phyloP scores from a whole-genome alignment of 2,797 vertebrate species.

The Monodelphis domestica region DNA sequence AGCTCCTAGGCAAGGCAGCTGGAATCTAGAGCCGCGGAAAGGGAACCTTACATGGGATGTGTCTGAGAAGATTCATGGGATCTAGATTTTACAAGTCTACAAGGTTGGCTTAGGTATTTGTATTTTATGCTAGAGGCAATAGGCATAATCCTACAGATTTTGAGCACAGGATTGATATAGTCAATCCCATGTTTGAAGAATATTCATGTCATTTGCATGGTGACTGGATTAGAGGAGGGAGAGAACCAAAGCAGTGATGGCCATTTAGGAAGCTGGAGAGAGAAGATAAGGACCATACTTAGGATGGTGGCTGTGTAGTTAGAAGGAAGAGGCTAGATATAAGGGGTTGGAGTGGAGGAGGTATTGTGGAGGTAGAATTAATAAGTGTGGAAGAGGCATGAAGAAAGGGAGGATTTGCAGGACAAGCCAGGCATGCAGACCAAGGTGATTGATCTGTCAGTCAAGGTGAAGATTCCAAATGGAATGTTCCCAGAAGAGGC shows the following conservation, averaged over 20 bases:
- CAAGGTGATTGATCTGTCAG: too few species aligned
- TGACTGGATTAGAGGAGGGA: not conserved
- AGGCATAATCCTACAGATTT: not conserved
- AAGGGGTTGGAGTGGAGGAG: not conserved
- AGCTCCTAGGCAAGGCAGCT: not conserved
- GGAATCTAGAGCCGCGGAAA: not conserved
- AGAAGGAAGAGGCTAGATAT: too few species aligned
- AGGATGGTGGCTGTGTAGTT: too few species aligned
- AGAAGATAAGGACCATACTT: too few species aligned
- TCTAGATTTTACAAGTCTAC: not conserved
- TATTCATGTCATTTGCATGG: not conserved
- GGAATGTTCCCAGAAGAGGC: too few species aligned
- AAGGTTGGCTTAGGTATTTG: not conserved
- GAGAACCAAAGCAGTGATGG: not conserved
- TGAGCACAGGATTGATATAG: not conserved
- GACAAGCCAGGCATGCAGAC: too few species aligned
- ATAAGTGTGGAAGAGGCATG: too few species aligned
- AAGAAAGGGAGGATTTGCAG: too few species aligned
- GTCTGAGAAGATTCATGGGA: not conserved
- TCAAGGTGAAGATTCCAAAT: too few species aligned
- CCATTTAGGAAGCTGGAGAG: not conserved
- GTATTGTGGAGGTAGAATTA: not conserved
- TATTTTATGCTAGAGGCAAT: not conserved
- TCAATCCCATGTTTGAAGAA: not conserved
- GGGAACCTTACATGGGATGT: not conserved